Conservation (phyloP, 2,113 vertebrate genomes). For the Lophotis ruficrista region DNA sequence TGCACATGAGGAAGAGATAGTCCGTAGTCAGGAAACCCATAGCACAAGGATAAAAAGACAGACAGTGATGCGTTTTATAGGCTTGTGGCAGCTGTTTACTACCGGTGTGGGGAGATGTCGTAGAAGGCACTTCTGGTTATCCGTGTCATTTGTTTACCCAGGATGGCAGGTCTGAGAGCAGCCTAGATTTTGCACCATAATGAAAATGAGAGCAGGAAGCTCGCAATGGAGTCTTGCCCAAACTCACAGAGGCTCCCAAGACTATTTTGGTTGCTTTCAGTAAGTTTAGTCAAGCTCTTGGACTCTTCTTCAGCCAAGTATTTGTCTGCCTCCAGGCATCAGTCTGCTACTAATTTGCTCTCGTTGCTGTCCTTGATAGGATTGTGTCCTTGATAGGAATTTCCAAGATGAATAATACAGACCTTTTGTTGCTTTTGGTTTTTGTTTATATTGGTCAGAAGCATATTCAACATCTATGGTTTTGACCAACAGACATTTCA, state of each 20-base stretch:
- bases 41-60: background rate
- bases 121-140: background rate
- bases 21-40: background rate
- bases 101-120: background rate
- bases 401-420: background rate
- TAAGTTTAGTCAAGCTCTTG: background rate
- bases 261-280: background rate
- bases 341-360: background rate
- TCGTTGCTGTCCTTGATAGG: background rate
- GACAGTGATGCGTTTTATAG: background rate
- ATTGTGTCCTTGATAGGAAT: background rate
- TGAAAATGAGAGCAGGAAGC: background rate
- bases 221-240: background rate
- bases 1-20: background rate
- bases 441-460: background rate
- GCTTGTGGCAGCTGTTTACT: background rate
- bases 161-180: fast-evolving
- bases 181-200: background rate
- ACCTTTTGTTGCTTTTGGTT: background rate
- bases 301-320: background rate
- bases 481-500: background rate
- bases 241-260: background rate
- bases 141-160: background rate
- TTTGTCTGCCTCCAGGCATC: background rate
- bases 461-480: background rate